Conservation (phyloP, 1,140 invertebrate genomes). For the Aradophagus sp. region DNA sequence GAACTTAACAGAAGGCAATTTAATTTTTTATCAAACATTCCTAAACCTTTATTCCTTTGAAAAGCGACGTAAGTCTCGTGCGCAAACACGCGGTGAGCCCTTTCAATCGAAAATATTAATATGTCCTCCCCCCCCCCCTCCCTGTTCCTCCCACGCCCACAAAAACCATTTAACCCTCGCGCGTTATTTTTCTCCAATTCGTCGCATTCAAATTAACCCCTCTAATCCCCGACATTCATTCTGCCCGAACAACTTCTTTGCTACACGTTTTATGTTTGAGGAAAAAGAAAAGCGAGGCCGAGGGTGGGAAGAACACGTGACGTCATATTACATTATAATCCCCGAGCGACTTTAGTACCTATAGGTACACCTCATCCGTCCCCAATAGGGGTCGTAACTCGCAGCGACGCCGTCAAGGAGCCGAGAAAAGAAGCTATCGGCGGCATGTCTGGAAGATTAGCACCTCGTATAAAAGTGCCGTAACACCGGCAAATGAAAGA, state of each 20-base stretch:
- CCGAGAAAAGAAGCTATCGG: slow-evolving; percentile 46
- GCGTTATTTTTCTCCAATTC: slow-evolving; percentile 46
- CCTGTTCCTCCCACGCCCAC: too few species aligned
- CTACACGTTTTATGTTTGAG: slow-evolving; percentile 42
- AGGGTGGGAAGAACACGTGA: slow-evolving; percentile 33
- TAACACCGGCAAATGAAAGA: slow-evolving; percentile 55
- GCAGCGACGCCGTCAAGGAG: slow-evolving; percentile 23
- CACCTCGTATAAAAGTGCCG: slow-evolving; percentile 74
- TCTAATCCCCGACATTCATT: slow-evolving; percentile 41
- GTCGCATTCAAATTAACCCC: slow-evolving; percentile 46
- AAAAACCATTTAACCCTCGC: slow-evolving; percentile 18
- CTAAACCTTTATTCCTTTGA: too few species aligned
- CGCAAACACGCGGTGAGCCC: neutral
- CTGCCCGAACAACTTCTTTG: slow-evolving; percentile 45
- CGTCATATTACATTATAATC: slow-evolving; percentile 73
- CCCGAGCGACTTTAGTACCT: slow-evolving; percentile 61
- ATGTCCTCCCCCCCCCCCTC: too few species aligned
- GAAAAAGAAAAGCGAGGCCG: too few species aligned
- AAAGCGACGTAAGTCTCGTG: too few species aligned
- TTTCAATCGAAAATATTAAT: slow-evolving; percentile 29
- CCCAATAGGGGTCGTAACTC: slow-evolving; percentile 52
- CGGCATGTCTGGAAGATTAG: slow-evolving; percentile 74
- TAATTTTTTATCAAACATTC: too few species aligned
- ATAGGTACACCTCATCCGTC: slow-evolving; percentile 55
- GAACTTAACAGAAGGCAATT: too few species aligned